These are phyloP conservation scores for Cynaeus angustus DNA, from an alignment of 2,888 invertebrate species.

Conservation along the genomic window DNA sequence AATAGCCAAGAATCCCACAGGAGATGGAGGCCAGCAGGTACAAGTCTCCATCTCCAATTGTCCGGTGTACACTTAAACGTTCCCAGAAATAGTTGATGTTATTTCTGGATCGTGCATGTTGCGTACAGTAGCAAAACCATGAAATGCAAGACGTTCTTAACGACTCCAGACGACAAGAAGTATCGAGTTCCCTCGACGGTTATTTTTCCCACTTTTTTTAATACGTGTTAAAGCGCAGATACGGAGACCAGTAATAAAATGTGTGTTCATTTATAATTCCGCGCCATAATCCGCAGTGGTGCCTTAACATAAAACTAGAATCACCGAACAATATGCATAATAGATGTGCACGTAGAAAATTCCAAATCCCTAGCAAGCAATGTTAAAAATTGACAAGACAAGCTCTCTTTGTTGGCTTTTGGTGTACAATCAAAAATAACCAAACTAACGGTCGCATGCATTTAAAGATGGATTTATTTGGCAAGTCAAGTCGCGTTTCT, in stretches of 20 bases:
- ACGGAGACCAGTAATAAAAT: constrained; percentile 36
- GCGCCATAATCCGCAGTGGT: constrained; percentile 43
- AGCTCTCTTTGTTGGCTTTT: constrained; percentile 35
- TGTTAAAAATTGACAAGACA: constrained; percentile 44
- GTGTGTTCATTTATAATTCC: constrained; percentile 45
- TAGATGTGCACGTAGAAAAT: constrained; percentile 46
- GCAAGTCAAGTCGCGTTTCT: constrained; percentile 60
- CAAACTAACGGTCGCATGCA: constrained; percentile 41
- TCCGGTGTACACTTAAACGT: constrained; percentile 24
- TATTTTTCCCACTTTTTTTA: constrained; percentile 7
- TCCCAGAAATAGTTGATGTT: constrained; percentile 33
- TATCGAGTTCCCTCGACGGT: background rate
- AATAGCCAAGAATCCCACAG: constrained; percentile 41
- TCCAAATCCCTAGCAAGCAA: constrained; percentile 43
- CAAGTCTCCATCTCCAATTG: constrained; percentile 20
- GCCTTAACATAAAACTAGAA: constrained; percentile 48
- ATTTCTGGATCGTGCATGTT: constrained; percentile 16
- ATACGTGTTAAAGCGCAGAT: constrained; percentile 31
- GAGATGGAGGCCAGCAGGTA: constrained; percentile 32
- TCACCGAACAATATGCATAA: constrained; percentile 44
- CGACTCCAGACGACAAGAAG: background rate
- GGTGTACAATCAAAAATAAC: constrained; percentile 45
- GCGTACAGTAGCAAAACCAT: constrained; percentile 2
- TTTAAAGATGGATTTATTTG: constrained; percentile 58
- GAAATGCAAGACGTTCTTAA: background rate